A percentile compares a stretch with the other conserved stretches of the same genome.
These are phyloP conservation scores for Scaptomyza parva DNA, from an alignment of 2,888 invertebrate genomes.

Conservation along the genomic window DNA sequence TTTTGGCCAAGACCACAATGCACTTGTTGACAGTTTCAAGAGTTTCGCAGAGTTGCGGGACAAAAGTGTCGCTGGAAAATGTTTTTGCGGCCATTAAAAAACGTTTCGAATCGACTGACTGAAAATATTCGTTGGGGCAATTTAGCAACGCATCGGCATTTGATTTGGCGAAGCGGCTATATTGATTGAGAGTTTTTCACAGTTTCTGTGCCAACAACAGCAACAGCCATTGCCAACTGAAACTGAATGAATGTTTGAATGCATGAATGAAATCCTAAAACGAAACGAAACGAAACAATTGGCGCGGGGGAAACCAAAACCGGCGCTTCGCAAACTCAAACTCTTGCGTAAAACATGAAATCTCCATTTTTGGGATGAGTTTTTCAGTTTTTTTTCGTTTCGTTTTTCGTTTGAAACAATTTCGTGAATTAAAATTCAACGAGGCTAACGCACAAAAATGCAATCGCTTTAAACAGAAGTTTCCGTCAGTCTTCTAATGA, in stretches of 20 bases:
- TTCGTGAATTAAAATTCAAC: slow-evolving; percentile 75
- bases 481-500: too few relatives aligned
- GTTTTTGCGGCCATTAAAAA: slow-evolving; percentile 34
- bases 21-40: slow-evolving; percentile 13
- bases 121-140: slow-evolving; percentile 47
- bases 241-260: slow-evolving; percentile 17
- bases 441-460: slow-evolving; percentile 66
- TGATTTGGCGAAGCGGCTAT: too few relatives aligned
- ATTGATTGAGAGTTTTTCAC: slow-evolving; percentile 77
- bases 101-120: slow-evolving; percentile 11
- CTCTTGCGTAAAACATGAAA: slow-evolving; percentile 52
- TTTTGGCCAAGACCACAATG: slow-evolving; percentile 49
- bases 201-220: too few relatives aligned
- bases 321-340: slow-evolving; percentile 18
- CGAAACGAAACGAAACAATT: slow-evolving; percentile 16
- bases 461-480: slow-evolving; percentile 42
- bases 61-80: slow-evolving; percentile 71
- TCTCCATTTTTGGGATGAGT: slow-evolving; percentile 46
- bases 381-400: slow-evolving; percentile 24
- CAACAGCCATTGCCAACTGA: neutral
- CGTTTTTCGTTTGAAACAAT: slow-evolving; percentile 56
- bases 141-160: slow-evolving; percentile 77
- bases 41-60: neutral
- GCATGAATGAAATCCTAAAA: slow-evolving; percentile 44
- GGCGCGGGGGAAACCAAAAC: slow-evolving; percentile 18